These are phyloP conservation scores for Bradynema listronoti DNA, from an alignment of 1,140 invertebrate genomes.

Conservation along the genomic window DNA sequence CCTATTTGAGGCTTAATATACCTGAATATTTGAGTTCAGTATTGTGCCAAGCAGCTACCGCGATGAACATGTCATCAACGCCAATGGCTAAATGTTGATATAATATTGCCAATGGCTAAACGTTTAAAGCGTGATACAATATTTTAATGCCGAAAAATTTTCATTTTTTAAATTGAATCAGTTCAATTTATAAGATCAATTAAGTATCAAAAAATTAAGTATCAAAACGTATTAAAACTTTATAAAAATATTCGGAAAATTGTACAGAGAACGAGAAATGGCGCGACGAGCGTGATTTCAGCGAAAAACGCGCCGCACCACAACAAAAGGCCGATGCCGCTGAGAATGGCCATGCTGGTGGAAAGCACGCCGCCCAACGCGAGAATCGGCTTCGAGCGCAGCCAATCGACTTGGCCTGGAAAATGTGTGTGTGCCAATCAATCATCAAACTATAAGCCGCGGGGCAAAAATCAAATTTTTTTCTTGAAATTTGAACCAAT, in stretches of 20 bases:
- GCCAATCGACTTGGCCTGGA: constrained; percentile 46
- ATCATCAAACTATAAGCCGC: too few relatives aligned
- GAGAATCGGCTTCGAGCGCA: constrained; percentile 50
- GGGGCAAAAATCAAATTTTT: too few relatives aligned
- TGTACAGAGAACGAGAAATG: constrained; percentile 89
- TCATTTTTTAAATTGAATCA: too few relatives aligned
- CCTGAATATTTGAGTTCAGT: constrained; percentile 54
- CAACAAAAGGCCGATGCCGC: constrained; percentile 81
- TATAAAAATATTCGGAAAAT: constrained; percentile 26
- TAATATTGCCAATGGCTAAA: too few relatives aligned
- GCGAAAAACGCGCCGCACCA: constrained; percentile 86
- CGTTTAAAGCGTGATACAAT: too few relatives aligned
- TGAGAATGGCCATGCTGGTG: constrained; percentile 77
- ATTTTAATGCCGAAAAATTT: too few relatives aligned
- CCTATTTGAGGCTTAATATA: constrained; percentile 7
- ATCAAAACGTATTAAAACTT: too few relatives aligned
- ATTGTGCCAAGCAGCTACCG: constrained; percentile 59
- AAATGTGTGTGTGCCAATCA: not conserved
- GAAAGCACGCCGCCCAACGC: constrained; percentile 69
- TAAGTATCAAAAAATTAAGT: too few relatives aligned
- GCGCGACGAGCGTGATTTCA: constrained; percentile 84
- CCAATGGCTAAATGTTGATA: constrained; percentile 62
- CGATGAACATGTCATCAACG: constrained; percentile 63
- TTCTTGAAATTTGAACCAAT: too few relatives aligned
- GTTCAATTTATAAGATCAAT: too few relatives aligned